A percentile compares a stretch with the other conserved stretches of the same genome.
Evolutionary conservation across 2,113 vertebrate species (phyloP).

Genomic region (Malurus elegans): DNA sequence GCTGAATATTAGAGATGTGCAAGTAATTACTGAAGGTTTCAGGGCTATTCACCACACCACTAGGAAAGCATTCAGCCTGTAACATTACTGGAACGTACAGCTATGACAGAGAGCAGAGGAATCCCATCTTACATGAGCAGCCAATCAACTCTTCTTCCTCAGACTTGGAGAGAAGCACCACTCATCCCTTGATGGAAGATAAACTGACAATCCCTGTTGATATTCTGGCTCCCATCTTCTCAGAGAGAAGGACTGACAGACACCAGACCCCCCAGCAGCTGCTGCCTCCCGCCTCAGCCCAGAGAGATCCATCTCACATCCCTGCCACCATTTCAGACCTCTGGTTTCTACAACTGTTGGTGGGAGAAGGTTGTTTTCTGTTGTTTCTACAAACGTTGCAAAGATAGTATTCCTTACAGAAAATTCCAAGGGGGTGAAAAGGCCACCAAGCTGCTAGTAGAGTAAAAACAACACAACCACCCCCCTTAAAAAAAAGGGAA

Average conservation of each 20-base stretch:
- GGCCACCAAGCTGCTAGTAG: not conserved
- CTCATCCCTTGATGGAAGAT: not conserved
- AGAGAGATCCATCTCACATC: not conserved
- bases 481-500: not conserved
- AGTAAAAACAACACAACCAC: not conserved
- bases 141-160: not conserved
- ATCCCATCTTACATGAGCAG: not conserved
- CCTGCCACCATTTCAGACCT: not conserved
- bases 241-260: not conserved
- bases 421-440: not conserved
- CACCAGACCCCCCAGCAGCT: not conserved
- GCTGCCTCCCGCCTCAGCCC: not conserved
- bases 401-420: not conserved
- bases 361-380: not conserved
- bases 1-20: not conserved
- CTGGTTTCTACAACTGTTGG: not conserved
- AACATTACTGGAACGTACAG: not conserved
- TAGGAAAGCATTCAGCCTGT: not conserved
- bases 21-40: not conserved
- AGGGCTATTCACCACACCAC: slow-evolving; percentile 36
- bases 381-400: not conserved
- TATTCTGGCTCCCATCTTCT: not conserved
- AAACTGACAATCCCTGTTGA: not conserved
- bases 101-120: not conserved
- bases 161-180: not conserved